Percentiles rank a stretch among this genome's conserved stretches.
phyloP scores from a whole-genome alignment of 2,113 vertebrate species.

The Myanophis thanlyinensis region DNA sequence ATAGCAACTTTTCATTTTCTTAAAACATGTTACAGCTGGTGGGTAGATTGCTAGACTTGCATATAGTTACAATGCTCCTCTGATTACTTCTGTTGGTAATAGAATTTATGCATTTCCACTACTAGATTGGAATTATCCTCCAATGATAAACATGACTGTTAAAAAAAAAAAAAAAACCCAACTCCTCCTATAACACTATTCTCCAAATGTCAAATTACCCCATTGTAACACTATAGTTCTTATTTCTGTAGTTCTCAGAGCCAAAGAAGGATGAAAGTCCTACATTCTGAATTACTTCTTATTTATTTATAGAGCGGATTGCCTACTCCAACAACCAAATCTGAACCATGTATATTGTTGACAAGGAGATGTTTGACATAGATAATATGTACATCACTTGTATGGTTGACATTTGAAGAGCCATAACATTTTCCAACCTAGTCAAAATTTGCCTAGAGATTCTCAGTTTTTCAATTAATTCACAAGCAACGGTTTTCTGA shows the following conservation, averaged over 20 bases:
- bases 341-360: neutral
- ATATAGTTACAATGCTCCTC: neutral
- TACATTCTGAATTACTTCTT: neutral
- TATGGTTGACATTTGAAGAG: neutral
- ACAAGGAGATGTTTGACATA: neutral
- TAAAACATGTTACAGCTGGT: neutral
- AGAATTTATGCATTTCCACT: neutral
- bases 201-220: neutral
- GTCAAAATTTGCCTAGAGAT: neutral
- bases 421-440: neutral
- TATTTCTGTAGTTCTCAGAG: neutral
- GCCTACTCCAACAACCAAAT: neutral
- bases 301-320: neutral
- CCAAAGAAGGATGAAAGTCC: neutral
- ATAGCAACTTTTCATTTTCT: neutral
- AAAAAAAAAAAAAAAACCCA: neutral
- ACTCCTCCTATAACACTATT: neutral
- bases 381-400: neutral
- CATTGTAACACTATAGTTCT: neutral
- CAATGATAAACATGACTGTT: neutral
- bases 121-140: neutral
- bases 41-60: neutral
- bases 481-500: neutral
- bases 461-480: neutral
- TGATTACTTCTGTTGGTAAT: neutral